Conservation (phyloP, 2,888 invertebrate genomes). For the Tenthredo scrophulariae region DNA sequence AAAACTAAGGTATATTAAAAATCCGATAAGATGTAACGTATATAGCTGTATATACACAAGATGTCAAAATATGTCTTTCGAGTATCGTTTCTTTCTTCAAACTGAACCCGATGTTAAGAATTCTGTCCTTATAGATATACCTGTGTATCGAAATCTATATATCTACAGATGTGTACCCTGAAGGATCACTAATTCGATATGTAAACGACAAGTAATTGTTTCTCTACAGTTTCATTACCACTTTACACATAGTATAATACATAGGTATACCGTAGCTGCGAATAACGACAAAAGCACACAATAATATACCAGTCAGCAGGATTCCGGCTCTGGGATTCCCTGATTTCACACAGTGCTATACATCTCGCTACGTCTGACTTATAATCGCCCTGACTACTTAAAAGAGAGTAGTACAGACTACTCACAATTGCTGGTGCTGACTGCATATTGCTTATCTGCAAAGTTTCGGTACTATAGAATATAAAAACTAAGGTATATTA, state of each 20-base stretch:
- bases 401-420: too few relatives aligned
- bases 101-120: neutral
- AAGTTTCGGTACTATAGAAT: neutral
- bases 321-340: constrained; percentile 30
- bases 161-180: neutral
- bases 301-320: neutral
- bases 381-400: neutral
- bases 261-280: neutral
- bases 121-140: neutral
- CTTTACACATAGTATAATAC: neutral
- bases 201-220: constrained; percentile 18
- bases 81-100: neutral
- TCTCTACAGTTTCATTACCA: neutral
- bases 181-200: constrained; percentile 26
- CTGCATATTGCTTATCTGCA: neutral
- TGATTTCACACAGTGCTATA: neutral
- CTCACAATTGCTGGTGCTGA: too few relatives aligned
- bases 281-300: constrained; percentile 24
- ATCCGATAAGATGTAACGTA: neutral
- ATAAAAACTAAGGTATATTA: neutral
- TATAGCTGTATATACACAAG: too few relatives aligned
- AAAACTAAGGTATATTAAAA: neutral
- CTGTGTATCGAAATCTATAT: constrained; percentile 3
- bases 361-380: neutral
- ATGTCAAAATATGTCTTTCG: constrained; percentile 9